These are phyloP conservation scores for Ara ararauna DNA, from an alignment of 2,797 vertebrate species.

Conservation along the genomic window DNA sequence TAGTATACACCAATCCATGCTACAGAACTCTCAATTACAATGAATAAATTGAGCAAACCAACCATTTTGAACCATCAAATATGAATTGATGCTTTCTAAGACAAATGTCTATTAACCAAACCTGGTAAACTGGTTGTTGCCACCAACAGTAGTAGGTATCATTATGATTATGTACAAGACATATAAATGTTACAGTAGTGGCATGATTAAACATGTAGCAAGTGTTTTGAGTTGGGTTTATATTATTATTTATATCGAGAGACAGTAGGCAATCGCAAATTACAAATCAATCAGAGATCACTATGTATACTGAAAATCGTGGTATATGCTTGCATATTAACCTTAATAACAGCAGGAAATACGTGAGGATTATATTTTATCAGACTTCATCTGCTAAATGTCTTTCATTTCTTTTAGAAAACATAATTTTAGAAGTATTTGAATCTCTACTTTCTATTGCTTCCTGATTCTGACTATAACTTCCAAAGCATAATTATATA, in stretches of 20 bases:
- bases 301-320: not conserved
- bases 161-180: not conserved
- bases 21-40: not conserved
- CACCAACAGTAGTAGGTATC: not conserved
- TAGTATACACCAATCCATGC: not conserved
- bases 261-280: not conserved
- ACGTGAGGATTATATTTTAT: not conserved
- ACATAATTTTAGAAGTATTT: not conserved
- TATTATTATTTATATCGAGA: not conserved
- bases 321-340: not conserved
- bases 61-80: not conserved
- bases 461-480: not conserved
- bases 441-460: not conserved
- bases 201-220: not conserved
- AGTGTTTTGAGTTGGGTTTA: not conserved
- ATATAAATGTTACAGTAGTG: not conserved
- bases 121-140: not conserved
- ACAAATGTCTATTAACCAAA: not conserved
- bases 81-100: not conserved
- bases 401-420: not conserved
- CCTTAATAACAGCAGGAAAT: not conserved
- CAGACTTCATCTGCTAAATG: not conserved
- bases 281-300: not conserved
- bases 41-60: not conserved
- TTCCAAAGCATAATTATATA: not conserved